Conservation (phyloP, 2,888 invertebrate species). For the Drosophila suboccidentalis region DNA sequence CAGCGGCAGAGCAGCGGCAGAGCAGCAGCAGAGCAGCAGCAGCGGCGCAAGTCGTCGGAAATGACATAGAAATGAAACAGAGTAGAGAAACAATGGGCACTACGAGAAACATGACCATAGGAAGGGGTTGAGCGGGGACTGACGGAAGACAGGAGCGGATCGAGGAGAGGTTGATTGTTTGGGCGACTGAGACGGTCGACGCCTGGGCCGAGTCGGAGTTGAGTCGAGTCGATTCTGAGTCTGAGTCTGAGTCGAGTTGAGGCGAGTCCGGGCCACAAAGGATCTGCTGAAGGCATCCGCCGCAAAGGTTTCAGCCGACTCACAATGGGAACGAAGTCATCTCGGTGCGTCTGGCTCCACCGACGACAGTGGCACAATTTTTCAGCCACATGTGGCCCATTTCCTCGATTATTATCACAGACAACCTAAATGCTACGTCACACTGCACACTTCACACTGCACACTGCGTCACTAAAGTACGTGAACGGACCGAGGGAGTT, state of each 20-base stretch:
- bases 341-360: slow-evolving; percentile 16
- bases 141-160: not conserved
- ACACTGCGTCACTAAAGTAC: slow-evolving; percentile 20
- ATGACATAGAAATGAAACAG: slow-evolving; percentile 82
- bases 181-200: slow-evolving; percentile 47
- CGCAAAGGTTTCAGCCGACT: slow-evolving; percentile 43
- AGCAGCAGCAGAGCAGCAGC: slow-evolving; percentile 27
- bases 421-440: not conserved
- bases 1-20: slow-evolving; percentile 25
- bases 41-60: slow-evolving; percentile 53
- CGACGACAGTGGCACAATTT: slow-evolving; percentile 41
- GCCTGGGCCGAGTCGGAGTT: slow-evolving; percentile 15
- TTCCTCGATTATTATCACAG: slow-evolving; percentile 32
- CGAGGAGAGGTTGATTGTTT: slow-evolving; percentile 14
- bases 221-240: not conserved
- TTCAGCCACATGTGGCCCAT: slow-evolving; percentile 40
- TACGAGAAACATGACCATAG: slow-evolving; percentile 38
- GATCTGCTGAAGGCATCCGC: slow-evolving; percentile 9
- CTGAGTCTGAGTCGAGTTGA: not conserved
- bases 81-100: slow-evolving; percentile 72
- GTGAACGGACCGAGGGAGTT: not conserved
- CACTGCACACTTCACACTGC: slow-evolving; percentile 7
- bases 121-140: slow-evolving; percentile 22
- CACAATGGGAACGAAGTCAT: slow-evolving; percentile 52
- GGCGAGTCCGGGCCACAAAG: slow-evolving; percentile 12